Conservation (phyloP, 1,140 invertebrate genomes). For the Lucilia cuprina region DNA sequence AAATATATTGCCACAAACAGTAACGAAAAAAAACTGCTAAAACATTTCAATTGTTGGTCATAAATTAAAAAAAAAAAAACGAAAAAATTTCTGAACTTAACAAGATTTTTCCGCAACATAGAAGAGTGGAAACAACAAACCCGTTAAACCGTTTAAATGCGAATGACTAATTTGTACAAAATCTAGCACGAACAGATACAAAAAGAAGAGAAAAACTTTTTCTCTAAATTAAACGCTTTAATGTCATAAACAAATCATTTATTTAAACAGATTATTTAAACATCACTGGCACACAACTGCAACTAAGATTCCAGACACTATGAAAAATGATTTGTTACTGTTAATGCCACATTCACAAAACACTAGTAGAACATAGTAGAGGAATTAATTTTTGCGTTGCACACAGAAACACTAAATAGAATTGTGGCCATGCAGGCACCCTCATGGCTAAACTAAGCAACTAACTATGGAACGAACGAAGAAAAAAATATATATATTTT, state of each 20-base stretch:
- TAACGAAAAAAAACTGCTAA: neutral
- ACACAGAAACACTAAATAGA: neutral
- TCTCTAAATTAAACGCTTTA: neutral
- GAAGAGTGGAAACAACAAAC: neutral
- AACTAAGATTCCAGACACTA: neutral
- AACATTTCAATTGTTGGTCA: conserved; percentile 3
- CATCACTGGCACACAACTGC: neutral
- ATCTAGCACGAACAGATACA: neutral
- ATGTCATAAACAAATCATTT: conserved; percentile 3
- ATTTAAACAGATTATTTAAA: neutral
- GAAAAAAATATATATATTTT: neutral
- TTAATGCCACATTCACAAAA: conserved; percentile 3
- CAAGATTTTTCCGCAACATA: too few species aligned
- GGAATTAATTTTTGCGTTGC: too few species aligned
- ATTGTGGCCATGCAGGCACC: neutral
- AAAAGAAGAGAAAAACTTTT: neutral
- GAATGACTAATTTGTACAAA: neutral
- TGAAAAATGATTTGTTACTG: conserved; percentile 15
- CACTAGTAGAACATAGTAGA: neutral
- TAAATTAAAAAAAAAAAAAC: neutral
- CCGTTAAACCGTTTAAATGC: conserved; percentile 1
- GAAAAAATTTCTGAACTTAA: neutral
- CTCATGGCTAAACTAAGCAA: neutral
- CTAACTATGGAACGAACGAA: neutral
- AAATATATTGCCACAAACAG: neutral